Base-by-base conservation (phyloP, 2,797 vertebrate genomes). In the Triplophysa yarkandensis region DNA sequence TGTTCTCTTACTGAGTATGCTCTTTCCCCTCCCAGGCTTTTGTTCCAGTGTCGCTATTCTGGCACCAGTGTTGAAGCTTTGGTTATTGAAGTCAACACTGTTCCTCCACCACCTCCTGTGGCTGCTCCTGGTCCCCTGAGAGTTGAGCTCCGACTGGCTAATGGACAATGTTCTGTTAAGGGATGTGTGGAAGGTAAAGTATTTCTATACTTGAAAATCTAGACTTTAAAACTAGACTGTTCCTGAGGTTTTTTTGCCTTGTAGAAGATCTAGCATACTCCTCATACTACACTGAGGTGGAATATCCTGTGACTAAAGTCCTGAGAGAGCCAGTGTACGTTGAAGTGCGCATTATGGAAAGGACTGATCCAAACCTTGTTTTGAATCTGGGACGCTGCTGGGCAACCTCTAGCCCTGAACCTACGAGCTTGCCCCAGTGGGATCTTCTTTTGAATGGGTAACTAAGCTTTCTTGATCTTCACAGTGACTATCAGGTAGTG, bases 131-230 rank as follows among this genome's bases (percentile, higher is more conserved):
- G 89, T 76, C 83, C 82, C 13, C 43, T 92, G 21, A 44, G 43
- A 17, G 85, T 90, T 60, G 86, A 87, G 55, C 84, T 92, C 64
- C 77, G 82, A 58, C 58, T 92, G 62, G 89, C 14, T 77, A 91
- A 81, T n/a, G 87, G 90, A 43, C 1, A n/a, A 6, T 92, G 89
- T 78, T 0, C 0, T 1, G 0, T 0, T 28, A 90, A 91, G 81
- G 89, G 86, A 30, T 91, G 84, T 77, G 0, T 50, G 0, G 84
- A 88, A 85, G 86, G 88, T 88, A 9, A 52, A 77, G 30, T 30
- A 85, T 68, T 86, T 7, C 1, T 30, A 2, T 16, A 1, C 4
- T 19, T 16, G n/a, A 17, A 11, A 2, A 5, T 27, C 4, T 3
- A 28, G 23, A 27, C 5, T 6, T 30, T 28, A 13, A 2, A 16